Evolutionary conservation across 2,797 vertebrate genomes (phyloP).

Genomic region (Hippocampus kuda): DNA sequence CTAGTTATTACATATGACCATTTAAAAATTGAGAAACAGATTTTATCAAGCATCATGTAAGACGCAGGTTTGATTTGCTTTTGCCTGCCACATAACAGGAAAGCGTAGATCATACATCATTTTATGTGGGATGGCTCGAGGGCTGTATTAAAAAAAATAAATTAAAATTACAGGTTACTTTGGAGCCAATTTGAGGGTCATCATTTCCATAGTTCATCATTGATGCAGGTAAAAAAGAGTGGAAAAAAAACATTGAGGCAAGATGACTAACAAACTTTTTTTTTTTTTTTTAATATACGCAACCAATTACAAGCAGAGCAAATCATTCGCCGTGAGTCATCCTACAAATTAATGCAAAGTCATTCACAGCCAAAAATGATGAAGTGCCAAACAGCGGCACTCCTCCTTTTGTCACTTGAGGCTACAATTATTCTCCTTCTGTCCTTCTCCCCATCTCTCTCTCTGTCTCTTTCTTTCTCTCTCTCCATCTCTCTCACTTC

Average conservation of each 20-base stretch:
- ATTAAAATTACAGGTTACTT: not conserved
- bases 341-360: conserved; percentile 63
- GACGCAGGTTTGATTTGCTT: too few species aligned
- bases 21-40: too few species aligned
- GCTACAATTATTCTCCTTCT: conserved; percentile 42
- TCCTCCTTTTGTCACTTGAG: conserved; percentile 49
- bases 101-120: too few species aligned
- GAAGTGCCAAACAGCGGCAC: conserved; percentile 43
- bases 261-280: conserved; percentile 25
- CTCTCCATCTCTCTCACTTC: not conserved
- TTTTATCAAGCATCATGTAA: too few species aligned
- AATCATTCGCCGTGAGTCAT: conserved; percentile 54
- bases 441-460: conserved; percentile 23
- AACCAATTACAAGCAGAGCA: conserved; percentile 53
- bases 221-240: not conserved
- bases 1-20: too few species aligned
- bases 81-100: too few species aligned
- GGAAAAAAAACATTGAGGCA: not conserved
- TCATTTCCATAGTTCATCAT: not conserved
- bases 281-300: conserved; percentile 10
- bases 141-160: not conserved
- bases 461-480: conserved; percentile 7
- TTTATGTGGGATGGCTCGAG: not conserved
- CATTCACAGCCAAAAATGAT: conserved; percentile 58
- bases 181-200: not conserved